Evolutionary conservation across 2,113 vertebrate genomes (phyloP).

Genomic region (Eonycteris spelaea): DNA sequence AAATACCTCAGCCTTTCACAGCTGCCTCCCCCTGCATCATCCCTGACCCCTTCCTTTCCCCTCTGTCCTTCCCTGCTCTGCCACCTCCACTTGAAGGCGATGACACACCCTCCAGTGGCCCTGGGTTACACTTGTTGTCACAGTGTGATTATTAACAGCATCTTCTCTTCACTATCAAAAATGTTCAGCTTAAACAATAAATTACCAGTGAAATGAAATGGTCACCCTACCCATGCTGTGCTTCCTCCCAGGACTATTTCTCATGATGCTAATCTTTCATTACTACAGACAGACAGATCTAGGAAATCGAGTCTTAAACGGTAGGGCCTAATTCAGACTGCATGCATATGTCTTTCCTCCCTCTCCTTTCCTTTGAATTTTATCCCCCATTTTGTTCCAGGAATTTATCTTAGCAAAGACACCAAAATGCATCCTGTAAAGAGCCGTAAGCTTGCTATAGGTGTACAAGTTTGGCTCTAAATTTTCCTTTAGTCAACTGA

Average conservation of each 20-base stretch:
- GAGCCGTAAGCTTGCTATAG: background rate
- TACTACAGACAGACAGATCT: background rate
- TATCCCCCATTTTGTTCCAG: background rate
- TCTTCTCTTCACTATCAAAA: background rate
- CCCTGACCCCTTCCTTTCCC: background rate
- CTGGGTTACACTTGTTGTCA: background rate
- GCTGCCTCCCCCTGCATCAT: background rate
- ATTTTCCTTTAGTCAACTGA: background rate
- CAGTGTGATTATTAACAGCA: background rate
- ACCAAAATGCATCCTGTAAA: background rate
- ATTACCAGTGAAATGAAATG: background rate
- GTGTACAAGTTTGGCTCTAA: background rate
- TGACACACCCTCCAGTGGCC: fast-evolving
- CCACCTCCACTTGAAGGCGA: background rate
- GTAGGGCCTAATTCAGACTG: background rate
- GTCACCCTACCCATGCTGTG: background rate
- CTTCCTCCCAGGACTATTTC: background rate
- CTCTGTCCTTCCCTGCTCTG: background rate
- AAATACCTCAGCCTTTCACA: background rate
- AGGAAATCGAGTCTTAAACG: background rate
- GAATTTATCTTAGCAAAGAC: background rate
- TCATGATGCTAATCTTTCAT: background rate
- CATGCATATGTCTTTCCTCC: background rate
- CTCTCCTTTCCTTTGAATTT: background rate
- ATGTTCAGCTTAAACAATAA: background rate